phyloP scores from a whole-genome alignment of 2,113 vertebrate species.

The Elgaria multicarinata region DNA sequence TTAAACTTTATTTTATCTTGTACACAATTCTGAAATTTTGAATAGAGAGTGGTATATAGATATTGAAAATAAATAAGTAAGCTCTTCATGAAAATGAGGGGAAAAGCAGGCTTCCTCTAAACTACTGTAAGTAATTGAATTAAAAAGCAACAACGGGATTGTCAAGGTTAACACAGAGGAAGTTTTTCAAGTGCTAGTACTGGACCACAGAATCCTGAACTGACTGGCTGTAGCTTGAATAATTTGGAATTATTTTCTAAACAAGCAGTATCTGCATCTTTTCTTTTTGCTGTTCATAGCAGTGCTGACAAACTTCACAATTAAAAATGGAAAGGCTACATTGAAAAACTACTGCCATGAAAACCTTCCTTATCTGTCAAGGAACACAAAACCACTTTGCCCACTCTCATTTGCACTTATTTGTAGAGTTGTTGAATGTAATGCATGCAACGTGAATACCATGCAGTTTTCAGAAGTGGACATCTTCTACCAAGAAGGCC shows the following conservation, averaged over 20 bases:
- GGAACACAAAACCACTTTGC: background rate
- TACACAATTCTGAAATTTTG: too few species aligned
- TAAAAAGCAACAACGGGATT: constrained; percentile 28
- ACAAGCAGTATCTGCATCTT: background rate
- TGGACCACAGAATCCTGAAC: constrained; percentile 34
- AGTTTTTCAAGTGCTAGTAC: constrained; percentile 59
- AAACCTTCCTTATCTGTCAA: accelerated
- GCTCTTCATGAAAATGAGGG: too few species aligned
- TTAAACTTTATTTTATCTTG: too few species aligned
- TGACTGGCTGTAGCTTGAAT: background rate
- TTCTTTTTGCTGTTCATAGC: background rate
- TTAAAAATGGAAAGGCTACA: background rate
- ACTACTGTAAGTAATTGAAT: constrained; percentile 46
- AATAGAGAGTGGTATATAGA: too few species aligned
- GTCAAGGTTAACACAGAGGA: constrained; percentile 10
- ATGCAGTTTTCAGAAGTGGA: background rate
- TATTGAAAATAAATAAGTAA: too few species aligned
- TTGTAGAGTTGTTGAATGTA: background rate
- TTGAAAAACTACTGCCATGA: background rate
- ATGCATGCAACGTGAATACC: background rate
- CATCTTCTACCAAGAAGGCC: background rate
- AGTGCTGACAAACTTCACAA: background rate
- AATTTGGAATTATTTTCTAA: constrained; percentile 25
- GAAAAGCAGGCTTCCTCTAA: constrained; percentile 37
- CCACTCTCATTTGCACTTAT: accelerated